Evolutionary conservation across 2,113 vertebrate species (phyloP).

Genomic region (Isichthys henryi): DNA sequence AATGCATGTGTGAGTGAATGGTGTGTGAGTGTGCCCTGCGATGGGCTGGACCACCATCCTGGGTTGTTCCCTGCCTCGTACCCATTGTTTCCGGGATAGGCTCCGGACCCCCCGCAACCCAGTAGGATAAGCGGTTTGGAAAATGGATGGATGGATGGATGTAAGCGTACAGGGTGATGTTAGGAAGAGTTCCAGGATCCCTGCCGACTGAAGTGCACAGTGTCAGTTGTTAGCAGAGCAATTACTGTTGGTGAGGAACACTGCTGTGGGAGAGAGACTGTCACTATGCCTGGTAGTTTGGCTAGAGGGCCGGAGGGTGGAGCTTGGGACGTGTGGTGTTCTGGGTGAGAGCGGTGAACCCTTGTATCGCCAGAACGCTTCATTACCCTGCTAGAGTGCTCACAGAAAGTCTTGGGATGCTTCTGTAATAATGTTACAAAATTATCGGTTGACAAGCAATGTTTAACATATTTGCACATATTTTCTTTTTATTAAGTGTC

Average conservation of each 20-base stretch:
- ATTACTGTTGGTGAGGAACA: background rate
- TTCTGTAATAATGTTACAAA: background rate
- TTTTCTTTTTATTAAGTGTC: background rate
- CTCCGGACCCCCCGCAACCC: too few species aligned
- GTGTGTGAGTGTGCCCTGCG: too few species aligned
- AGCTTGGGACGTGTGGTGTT: background rate
- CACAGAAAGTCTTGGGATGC: background rate
- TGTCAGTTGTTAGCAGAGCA: background rate
- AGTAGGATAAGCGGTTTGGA: too few species aligned
- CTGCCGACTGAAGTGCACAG: background rate
- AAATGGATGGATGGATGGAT: too few species aligned
- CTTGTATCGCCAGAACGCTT: background rate
- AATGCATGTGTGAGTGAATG: too few species aligned
- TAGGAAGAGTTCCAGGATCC: background rate
- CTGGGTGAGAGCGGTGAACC: background rate
- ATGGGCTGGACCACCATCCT: too few species aligned
- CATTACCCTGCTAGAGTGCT: background rate
- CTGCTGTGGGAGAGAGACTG: background rate
- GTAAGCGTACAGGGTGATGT: background rate
- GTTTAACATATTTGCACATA: background rate
- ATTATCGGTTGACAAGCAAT: background rate
- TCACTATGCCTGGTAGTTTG: background rate
- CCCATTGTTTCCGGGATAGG: too few species aligned
- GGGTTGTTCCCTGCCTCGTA: too few species aligned
- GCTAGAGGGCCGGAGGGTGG: background rate